Evolutionary conservation across 2,797 vertebrate genomes (phyloP), one percentile per base, ranked within the genome.

Genomic region (Linurgus olivaceus): DNA sequence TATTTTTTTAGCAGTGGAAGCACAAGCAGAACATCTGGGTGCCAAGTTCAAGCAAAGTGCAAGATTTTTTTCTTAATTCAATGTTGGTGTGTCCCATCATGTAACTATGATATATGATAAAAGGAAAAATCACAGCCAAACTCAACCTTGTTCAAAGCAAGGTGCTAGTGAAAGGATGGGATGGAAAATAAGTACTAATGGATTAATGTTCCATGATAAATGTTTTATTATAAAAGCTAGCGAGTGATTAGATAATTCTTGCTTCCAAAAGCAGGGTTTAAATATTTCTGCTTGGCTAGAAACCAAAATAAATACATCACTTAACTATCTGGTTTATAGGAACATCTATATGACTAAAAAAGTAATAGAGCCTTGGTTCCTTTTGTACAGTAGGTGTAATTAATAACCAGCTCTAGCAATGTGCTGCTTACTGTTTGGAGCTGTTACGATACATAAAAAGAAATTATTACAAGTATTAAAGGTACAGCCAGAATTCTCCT

Each of bases 31-130:
- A 94, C 96, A 96, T 97, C 95, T 97, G 84, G 88, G 95, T 94
- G 96, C 96, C 91, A 97, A 98, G 98, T 98, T 98, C 98, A 98
- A 97, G 96, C 93, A 98, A 97, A 98, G 98, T 98, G 97, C 98
- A 98, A 79, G 52, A 63, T 35, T 95, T 95, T 84, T 90, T 92
- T 96, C 93, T 97, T 92, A 96, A 97, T 94, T 91, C 85, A 89
- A 8, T 97, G 96, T 95, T 95, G 90, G 96, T 97, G 93, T 94
- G 93, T 97, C 97, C 95, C 95, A 97, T 97, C 94, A 93, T 96
- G 96, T 96, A 97, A 93, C 94, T 97, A 94, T 98, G 98, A 98
- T 97, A 97, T 97, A 98, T 97, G 98, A 98, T 98, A 98, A 98
- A 97, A 98, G 95, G 95, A 90, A 96, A 97, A 97, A 92, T 95